phyloP scores from a whole-genome alignment of 2,888 invertebrate genomes.

The Eupithecia centaureata region DNA sequence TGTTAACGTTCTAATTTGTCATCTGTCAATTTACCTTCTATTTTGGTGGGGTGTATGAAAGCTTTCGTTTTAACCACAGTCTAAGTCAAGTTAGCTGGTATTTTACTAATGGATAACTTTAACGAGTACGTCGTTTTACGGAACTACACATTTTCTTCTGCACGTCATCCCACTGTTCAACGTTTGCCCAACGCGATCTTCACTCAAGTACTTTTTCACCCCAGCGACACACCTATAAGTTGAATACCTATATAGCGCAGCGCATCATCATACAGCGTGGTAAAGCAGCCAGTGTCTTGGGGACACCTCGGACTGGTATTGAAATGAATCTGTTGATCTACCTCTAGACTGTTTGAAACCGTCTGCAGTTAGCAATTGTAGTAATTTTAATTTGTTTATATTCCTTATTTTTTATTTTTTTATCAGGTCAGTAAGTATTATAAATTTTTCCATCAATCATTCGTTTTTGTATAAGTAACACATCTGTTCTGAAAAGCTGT shows the following conservation, averaged over 20 bases:
- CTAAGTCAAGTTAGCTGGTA: conserved; percentile 6
- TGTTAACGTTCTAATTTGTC: conserved; percentile 82
- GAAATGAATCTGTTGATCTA: no score
- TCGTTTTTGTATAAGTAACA: background rate
- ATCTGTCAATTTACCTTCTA: conserved; percentile 82
- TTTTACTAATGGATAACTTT: background rate
- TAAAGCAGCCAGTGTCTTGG: no score
- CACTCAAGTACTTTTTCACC: background rate
- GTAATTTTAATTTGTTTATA: background rate
- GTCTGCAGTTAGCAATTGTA: no score
- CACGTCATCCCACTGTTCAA: background rate
- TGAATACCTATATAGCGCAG: no score
- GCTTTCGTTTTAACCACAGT: conserved; percentile 66
- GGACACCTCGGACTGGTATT: no score
- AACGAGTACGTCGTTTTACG: background rate
- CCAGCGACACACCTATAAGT: background rate
- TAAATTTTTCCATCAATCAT: no score
- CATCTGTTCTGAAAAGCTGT: conserved; percentile 17
- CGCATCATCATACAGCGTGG: no score
- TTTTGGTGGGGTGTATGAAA: conserved; percentile 79
- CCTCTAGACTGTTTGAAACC: no score
- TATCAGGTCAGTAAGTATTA: no score
- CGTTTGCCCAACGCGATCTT: background rate
- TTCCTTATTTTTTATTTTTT: no score
- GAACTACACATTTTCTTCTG: no score